Evolutionary conservation across 2,797 vertebrate genomes (phyloP), one percentile per base, ranked within the genome.

Genomic region (Gymnodraco acuticeps): DNA sequence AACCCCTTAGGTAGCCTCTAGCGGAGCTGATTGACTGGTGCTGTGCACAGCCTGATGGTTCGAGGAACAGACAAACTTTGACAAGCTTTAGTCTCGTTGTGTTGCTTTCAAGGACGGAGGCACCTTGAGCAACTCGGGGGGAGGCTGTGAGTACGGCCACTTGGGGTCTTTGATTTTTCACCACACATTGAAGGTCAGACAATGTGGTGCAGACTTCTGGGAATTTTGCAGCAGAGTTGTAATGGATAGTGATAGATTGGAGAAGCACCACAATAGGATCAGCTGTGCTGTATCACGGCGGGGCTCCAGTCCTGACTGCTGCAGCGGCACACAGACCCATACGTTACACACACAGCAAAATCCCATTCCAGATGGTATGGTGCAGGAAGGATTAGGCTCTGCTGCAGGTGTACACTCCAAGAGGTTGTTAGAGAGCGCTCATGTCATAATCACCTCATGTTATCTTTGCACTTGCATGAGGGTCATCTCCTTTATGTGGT

Each of bases 1-100:
- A 97, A 98, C 96, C 96, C 95, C 92, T 94, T 95, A 83, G 61
- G 68, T 81, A 87, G 81, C 63, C 73, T 70, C 64, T 77, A 70
- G 77, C 53, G 42, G 63, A 85, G 75, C 78, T 82, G 88, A 91
- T 81, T 87, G 84, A 88, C 72, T 77, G 54, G 71, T 54, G 68
- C 76, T 77, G 73, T 81, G 77, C 66, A 52, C 53, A 75, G 74
- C 51, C 75, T 56, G 69, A 87, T 63, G 77, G 71, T 84, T 87
- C 8, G 56, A 87, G 69, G 63, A 87, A 79, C 70, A 80, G 70
- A 66, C 53, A 68, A 89, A 88, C 62, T 73, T 77, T 76, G 55
- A 82, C 64, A 52, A 70, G 82, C 73, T 82, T 73, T 69, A 85
- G 67, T 69, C 70, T 64, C 55, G 11, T 47, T 64, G 41, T 54